Evolutionary conservation across 2,888 invertebrate genomes (phyloP).

Genomic region (Encarsia formosa): DNA sequence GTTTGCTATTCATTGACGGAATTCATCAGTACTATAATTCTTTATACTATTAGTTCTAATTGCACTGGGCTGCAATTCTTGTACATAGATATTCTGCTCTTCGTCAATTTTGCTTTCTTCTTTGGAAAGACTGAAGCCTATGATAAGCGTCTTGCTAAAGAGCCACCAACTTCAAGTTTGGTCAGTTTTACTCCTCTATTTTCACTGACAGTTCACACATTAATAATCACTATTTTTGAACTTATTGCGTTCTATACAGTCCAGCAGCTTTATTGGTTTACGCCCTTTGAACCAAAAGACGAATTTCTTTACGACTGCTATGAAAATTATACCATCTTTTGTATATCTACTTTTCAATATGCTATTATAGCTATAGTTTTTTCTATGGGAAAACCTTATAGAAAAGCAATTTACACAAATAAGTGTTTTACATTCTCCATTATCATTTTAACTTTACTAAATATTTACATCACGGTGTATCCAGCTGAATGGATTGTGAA

Average conservation of each 20-base stretch:
- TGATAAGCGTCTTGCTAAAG: conserved; percentile 49
- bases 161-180: conserved; percentile 57
- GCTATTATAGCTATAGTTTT: conserved; percentile 62
- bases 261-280: conserved; percentile 56
- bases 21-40: conserved; percentile 76
- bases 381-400: conserved; percentile 64
- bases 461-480: conserved; percentile 53
- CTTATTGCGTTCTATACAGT: conserved; percentile 52
- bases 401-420: conserved; percentile 62
- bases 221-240: conserved; percentile 54
- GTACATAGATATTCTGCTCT: conserved; percentile 63
- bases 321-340: conserved; percentile 63
- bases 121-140: conserved; percentile 62
- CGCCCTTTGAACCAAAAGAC: conserved; percentile 50
- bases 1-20: conserved; percentile 86
- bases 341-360: conserved; percentile 64
- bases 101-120: conserved; percentile 61
- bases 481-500: conserved; percentile 52
- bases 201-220: conserved; percentile 56
- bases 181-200: conserved; percentile 54
- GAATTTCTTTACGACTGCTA: conserved; percentile 52
- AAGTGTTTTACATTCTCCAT: conserved; percentile 54
- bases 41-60: conserved; percentile 66
- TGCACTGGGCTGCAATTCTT: conserved; percentile 63
- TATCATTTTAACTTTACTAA: conserved; percentile 52